Percentiles rank a stretch among this genome's conserved stretches.
phyloP scores from a whole-genome alignment of 2,113 vertebrate species.

The Ictalurus punctatus region DNA sequence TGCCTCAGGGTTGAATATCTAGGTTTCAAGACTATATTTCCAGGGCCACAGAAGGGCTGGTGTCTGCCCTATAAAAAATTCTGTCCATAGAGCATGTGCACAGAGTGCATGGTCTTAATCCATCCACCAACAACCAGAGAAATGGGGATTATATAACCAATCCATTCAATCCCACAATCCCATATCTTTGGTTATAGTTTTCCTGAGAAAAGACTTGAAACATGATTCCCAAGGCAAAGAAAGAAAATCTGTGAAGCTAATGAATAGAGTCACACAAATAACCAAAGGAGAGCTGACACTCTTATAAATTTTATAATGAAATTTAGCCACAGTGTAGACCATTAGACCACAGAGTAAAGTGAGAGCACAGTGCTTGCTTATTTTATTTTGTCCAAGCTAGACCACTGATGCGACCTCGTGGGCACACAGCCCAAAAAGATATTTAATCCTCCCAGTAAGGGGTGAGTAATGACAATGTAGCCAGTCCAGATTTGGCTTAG shows the following conservation, averaged over 20 bases:
- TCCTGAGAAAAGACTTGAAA: conserved; percentile 53
- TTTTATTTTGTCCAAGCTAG: not conserved
- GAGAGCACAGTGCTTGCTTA: not conserved
- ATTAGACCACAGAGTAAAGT: not conserved
- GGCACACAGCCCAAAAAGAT: not conserved
- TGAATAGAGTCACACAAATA: not conserved
- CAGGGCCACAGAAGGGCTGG: not conserved
- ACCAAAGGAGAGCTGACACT: not conserved
- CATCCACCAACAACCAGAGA: conserved; percentile 39
- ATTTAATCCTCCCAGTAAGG: not conserved
- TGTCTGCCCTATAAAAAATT: not conserved
- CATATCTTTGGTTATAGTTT: conserved; percentile 61
- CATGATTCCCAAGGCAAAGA: conserved; percentile 25
- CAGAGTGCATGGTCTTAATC: conserved; percentile 55
- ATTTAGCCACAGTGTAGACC: not conserved
- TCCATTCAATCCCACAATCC: conserved; percentile 50
- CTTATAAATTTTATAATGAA: not conserved
- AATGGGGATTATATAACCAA: conserved; percentile 58
- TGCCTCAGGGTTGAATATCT: not conserved
- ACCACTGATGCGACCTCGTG: not conserved
- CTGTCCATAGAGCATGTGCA: conserved; percentile 37
- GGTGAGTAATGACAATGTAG: not conserved
- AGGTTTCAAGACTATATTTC: not conserved
- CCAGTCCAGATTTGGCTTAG: not conserved
- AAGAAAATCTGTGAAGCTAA: not conserved